phyloP scores from a whole-genome alignment of 2,888 invertebrate species.

The Ichneumoninae sp. region DNA sequence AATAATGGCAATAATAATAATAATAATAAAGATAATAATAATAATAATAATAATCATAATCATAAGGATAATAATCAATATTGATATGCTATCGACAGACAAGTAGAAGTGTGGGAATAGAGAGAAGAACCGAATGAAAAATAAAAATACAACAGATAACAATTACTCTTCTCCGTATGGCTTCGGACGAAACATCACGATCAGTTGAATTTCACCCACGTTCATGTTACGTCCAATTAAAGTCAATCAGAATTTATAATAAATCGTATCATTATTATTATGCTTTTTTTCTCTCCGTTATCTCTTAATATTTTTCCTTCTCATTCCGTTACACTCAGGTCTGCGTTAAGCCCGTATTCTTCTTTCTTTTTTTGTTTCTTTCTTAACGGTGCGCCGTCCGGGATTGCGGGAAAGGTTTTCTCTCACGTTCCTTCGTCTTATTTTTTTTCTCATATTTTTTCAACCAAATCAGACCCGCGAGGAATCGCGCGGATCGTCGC shows the following conservation, averaged over 20 bases:
- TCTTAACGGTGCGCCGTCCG: slow-evolving; percentile 42
- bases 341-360: slow-evolving; percentile 34
- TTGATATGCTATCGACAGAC: slow-evolving; percentile 64
- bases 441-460: slow-evolving; percentile 29
- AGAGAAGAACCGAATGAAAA: slow-evolving; percentile 59
- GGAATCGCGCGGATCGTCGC: slow-evolving; percentile 28
- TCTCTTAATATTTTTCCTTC: slow-evolving; percentile 44
- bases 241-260: slow-evolving; percentile 36
- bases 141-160: slow-evolving; percentile 65
- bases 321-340: slow-evolving; percentile 57
- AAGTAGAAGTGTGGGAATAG: slow-evolving; percentile 56
- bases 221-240: slow-evolving; percentile 14
- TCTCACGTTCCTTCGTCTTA: slow-evolving; percentile 52
- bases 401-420: slow-evolving; percentile 41
- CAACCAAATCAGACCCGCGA: slow-evolving; percentile 36
- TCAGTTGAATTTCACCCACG: slow-evolving; percentile 31
- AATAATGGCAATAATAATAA: slow-evolving; percentile 63
- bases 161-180: slow-evolving; percentile 51
- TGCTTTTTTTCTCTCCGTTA: slow-evolving; percentile 9
- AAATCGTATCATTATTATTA: slow-evolving; percentile 23
- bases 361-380: slow-evolving; percentile 26
- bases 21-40: slow-evolving; percentile 69
- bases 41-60: slow-evolving; percentile 69
- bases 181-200: slow-evolving; percentile 52
- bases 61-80: slow-evolving; percentile 56